phyloP scores from a whole-genome alignment of 2,888 invertebrate genomes.

The Fissipunctia ypsillon region DNA sequence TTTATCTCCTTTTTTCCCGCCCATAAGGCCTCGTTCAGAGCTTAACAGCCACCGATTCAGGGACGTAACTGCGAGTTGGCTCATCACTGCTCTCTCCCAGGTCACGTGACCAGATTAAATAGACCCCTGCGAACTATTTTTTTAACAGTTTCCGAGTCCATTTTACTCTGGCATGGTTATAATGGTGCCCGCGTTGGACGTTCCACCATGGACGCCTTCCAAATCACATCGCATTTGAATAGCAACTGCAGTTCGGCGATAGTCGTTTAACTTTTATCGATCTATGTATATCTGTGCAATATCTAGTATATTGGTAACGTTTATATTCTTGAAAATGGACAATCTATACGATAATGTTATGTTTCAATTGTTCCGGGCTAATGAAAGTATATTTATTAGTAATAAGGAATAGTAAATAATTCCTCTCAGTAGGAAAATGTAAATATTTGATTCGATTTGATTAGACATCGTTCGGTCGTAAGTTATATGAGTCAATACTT shows the following conservation, averaged over 20 bases:
- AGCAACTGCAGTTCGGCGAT: slow-evolving; percentile 80
- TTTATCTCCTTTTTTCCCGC: slow-evolving; percentile 77
- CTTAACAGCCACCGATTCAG: slow-evolving; percentile 85
- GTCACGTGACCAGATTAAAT: slow-evolving; percentile 77
- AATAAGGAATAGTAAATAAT: slow-evolving; percentile 33
- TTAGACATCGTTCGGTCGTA: slow-evolving; percentile 30
- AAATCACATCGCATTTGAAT: slow-evolving; percentile 87
- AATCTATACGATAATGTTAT: slow-evolving; percentile 41
- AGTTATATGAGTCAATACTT: slow-evolving; percentile 39
- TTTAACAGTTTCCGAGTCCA: slow-evolving; percentile 71
- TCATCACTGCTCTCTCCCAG: slow-evolving; percentile 83
- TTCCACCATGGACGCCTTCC: slow-evolving; percentile 83
- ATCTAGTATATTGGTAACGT: slow-evolving; percentile 40
- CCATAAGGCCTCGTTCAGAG: slow-evolving; percentile 79
- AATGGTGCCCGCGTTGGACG: slow-evolving; percentile 78
- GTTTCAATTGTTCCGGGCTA: slow-evolving; percentile 28
- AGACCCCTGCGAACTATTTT: slow-evolving; percentile 69
- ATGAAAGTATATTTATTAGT: slow-evolving; percentile 52
- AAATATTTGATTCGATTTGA: slow-evolving; percentile 56
- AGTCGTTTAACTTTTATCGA: slow-evolving; percentile 81
- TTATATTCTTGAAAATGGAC: slow-evolving; percentile 31
- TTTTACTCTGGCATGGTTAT: slow-evolving; percentile 72
- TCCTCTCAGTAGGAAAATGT: slow-evolving; percentile 21
- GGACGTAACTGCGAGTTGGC: slow-evolving; percentile 83
- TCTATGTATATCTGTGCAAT: slow-evolving; percentile 68